Evolutionary conservation across 2,113 vertebrate genomes (phyloP).

Genomic region (Phrynosoma blainvillii): DNA sequence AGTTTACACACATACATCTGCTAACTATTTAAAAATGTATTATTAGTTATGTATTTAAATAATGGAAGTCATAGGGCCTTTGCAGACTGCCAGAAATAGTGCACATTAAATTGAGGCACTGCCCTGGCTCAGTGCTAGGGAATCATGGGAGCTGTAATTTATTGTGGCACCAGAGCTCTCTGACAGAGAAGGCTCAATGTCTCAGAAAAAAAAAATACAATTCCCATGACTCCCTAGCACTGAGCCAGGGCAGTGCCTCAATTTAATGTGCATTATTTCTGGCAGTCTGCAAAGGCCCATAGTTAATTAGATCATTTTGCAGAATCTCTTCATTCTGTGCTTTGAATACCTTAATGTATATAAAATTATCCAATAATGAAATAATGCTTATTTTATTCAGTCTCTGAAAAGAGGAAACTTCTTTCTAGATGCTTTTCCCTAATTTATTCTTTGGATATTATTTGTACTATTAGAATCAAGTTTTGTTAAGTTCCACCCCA

Average conservation of each 20-base stretch:
- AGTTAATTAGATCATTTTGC: not conserved
- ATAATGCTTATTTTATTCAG: not conserved
- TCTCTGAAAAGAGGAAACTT: not conserved
- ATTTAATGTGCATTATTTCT: too few relatives aligned
- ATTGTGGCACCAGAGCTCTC: too few relatives aligned
- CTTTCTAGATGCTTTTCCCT: not conserved
- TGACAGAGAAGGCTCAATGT: too few relatives aligned
- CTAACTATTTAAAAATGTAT: not conserved
- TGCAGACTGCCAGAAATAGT: too few relatives aligned
- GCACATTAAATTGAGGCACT: too few relatives aligned
- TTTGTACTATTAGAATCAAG: not conserved
- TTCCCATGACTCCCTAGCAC: too few relatives aligned
- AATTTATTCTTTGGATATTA: not conserved
- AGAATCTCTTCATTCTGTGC: not conserved
- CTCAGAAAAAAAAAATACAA: too few relatives aligned
- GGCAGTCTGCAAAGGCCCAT: too few relatives aligned
- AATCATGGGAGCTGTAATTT: too few relatives aligned
- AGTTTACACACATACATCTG: not conserved
- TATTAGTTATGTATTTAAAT: not conserved
- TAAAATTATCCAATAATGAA: not conserved
- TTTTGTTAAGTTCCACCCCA: not conserved
- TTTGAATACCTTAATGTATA: not conserved
- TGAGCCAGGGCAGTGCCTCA: too few relatives aligned
- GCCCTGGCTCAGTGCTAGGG: too few relatives aligned
- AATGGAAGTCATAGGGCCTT: not conserved